Conservation (phyloP, 2,113 vertebrate genomes). For the Melanerpes formicivorus region DNA sequence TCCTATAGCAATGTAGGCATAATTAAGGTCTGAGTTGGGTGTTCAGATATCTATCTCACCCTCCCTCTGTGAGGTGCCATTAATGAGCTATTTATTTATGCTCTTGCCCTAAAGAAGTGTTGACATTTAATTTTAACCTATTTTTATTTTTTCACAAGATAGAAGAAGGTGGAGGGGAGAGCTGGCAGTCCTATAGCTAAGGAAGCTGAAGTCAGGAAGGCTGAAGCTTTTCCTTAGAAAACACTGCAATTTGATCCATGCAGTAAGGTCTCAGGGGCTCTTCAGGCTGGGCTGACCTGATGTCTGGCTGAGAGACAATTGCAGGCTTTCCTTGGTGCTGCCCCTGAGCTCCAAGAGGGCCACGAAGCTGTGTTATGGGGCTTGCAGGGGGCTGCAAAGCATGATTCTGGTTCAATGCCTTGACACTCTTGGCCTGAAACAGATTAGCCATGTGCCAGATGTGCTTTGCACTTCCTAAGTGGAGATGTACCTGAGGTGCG, state of each 20-base stretch:
- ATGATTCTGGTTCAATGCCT: accelerated
- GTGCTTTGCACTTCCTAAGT: not conserved
- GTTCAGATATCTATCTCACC: not conserved
- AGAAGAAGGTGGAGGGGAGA: not conserved
- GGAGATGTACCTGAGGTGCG: accelerated
- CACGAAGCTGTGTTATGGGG: not conserved
- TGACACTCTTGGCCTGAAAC: accelerated
- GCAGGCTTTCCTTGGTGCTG: no score
- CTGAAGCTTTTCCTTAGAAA: not conserved
- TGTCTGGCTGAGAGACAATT: no score
- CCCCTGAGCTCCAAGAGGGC: no score
- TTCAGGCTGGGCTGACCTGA: accelerated
- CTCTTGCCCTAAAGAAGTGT: not conserved
- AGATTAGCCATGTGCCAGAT: accelerated
- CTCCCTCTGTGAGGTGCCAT: not conserved
- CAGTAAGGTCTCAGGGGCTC: accelerated
- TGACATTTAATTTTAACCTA: not conserved
- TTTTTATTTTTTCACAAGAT: not conserved
- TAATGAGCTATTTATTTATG: not conserved
- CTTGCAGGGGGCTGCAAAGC: not conserved
- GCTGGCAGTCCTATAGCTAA: not conserved
- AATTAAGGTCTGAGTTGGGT: not conserved
- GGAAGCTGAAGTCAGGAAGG: not conserved
- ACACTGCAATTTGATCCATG: accelerated
- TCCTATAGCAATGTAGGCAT: not conserved